phyloP scores from a whole-genome alignment of 2,888 invertebrate genomes.

The Gisinianus flammeolus region DNA sequence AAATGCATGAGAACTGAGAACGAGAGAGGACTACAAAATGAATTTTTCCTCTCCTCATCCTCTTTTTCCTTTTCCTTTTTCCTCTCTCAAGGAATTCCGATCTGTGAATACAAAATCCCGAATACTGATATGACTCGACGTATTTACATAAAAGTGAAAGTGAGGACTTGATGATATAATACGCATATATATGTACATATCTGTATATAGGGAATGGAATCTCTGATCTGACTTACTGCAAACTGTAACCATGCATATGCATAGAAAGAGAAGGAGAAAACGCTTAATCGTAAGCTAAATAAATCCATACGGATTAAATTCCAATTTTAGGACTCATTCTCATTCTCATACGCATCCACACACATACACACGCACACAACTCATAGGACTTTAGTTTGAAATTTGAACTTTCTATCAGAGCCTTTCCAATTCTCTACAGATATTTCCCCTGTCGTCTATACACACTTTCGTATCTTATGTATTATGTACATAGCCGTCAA shows the following conservation, averaged over 20 bases:
- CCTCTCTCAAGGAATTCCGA: neutral
- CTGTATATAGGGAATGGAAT: constrained; percentile 4
- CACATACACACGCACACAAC: neutral
- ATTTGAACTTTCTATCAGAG: neutral
- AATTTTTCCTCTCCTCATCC: neutral
- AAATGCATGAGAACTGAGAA: neutral
- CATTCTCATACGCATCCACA: neutral
- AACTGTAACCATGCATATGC: neutral
- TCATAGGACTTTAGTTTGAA: too few relatives aligned
- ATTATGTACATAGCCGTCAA: too few relatives aligned
- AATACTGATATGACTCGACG: too few relatives aligned
- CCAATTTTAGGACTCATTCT: constrained; percentile 16
- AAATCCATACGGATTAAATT: constrained; percentile 16
- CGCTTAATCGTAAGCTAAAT: constrained; percentile 5
- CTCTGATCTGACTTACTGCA: neutral
- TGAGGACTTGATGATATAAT: too few relatives aligned
- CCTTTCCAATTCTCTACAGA: neutral
- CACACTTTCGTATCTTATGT: too few relatives aligned
- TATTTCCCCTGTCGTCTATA: neutral
- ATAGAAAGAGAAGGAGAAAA: neutral
- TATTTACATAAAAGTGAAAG: too few relatives aligned
- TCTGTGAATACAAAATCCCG: constrained; percentile 1
- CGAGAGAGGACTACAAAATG: neutral
- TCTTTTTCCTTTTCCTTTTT: neutral
- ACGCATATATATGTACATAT: too few relatives aligned